Base-by-base conservation (phyloP, 2,888 invertebrate genomes). In the Plusia festucae region DNA sequence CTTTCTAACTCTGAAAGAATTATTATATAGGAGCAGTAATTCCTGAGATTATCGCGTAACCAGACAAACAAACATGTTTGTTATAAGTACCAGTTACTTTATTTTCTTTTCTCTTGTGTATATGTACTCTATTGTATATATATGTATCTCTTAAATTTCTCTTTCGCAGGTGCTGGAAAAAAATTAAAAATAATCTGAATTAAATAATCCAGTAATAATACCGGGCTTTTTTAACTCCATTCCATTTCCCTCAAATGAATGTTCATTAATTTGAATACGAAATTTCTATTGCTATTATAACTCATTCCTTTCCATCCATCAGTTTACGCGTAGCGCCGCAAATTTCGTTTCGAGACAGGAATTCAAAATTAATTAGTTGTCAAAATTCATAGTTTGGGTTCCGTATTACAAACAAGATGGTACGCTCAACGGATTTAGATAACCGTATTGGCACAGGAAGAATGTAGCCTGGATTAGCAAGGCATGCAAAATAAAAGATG, bases 281-380 rank as follows among this genome's bases (percentile, higher is more conserved):
- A 6, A 40, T 40, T 40, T n/a, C 40, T 40, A n/a, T 5, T n/a
- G 4, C 5, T 9, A 30, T 30, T 1, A 30, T 30, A 30, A 9
- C 9, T 30, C 30, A 30, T 30, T 24, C 34, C 13, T 13, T 40
- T 40, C 40, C 40, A 40, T 40, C 40, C n/a, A 6, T 40, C 40
- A 40, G 6, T 34, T 34, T n/a, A n/a, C 4, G 40, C 40, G 40
- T 40, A 40, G 5, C 40, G 34, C 11, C 34, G 40, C 40, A 40
- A 40, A 40, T n/a, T 40, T 40, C n/a, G 40, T 40, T 40, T 40
- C 40, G 40, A n/a, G 40, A 40, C 40, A n/a, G 40, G 40, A 40
- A 40, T 34, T 40, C 40, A 6, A 40, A 40, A 40, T 40, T 40
- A 40, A 40, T 40, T 40, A 40, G n/a, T n/a, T n/a, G 40, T 40